A percentile compares a stretch with the other conserved stretches of the same genome.
Conservation (phyloP, 2,888 invertebrate species). For the Temnothorax rugatulus region DNA sequence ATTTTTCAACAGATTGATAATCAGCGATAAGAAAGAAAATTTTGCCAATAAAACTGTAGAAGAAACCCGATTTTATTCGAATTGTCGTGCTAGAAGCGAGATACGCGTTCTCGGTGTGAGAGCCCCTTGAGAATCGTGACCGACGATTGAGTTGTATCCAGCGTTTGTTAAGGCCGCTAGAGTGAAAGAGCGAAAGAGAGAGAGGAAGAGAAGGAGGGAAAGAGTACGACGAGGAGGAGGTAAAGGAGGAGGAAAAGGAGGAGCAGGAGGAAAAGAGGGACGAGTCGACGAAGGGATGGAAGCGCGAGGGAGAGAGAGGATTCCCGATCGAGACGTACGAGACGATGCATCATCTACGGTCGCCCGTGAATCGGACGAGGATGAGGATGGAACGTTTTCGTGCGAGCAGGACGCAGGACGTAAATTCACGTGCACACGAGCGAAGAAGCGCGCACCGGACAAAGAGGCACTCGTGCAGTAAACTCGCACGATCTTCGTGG, state of each 20-base stretch:
- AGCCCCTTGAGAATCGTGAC: constrained; percentile 77
- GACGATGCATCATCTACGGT: constrained; percentile 76
- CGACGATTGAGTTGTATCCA: constrained; percentile 78
- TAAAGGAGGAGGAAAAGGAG: constrained; percentile 30
- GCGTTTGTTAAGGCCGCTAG: constrained; percentile 75
- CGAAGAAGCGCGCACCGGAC: constrained; percentile 60
- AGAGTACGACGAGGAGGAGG: constrained; percentile 20
- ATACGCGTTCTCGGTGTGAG: constrained; percentile 64
- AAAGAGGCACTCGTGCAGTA: constrained; percentile 76
- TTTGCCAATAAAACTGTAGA: neutral
- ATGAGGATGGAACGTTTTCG: constrained; percentile 69
- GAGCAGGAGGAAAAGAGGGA: constrained; percentile 34
- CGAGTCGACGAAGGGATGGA: constrained; percentile 40
- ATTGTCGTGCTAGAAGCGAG: constrained; percentile 39
- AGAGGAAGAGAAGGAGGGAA: constrained; percentile 42
- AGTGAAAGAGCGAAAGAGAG: constrained; percentile 63
- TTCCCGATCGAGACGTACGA: constrained; percentile 75
- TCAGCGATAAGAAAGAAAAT: neutral
- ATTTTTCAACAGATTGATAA: neutral
- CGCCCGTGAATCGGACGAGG: constrained; percentile 74
- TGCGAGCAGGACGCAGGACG: constrained; percentile 65
- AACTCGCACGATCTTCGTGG: constrained; percentile 76
- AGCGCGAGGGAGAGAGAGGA: constrained; percentile 54
- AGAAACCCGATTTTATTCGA: constrained; percentile 24
- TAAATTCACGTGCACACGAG: constrained; percentile 71